phyloP scores from a whole-genome alignment of 2,113 vertebrate species.

The Percopsis transmontana region DNA sequence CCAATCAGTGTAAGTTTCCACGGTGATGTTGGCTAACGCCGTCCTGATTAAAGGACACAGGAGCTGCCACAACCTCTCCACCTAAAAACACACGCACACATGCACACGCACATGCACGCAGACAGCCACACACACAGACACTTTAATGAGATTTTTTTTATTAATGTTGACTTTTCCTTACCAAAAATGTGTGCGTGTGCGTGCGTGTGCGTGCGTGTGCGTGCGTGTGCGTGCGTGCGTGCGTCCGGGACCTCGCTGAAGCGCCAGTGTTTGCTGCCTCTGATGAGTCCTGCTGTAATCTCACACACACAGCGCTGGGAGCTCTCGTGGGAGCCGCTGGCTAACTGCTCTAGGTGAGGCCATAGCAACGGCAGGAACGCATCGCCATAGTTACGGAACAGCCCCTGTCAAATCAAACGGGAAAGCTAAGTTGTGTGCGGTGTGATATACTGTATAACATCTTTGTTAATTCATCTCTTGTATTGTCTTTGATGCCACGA shows the following conservation, averaged over 20 bases:
- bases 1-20: constrained; percentile 95
- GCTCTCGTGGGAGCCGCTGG: constrained; percentile 92
- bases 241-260: constrained; percentile 85
- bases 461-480: no score
- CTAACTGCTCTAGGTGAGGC: constrained; percentile 91
- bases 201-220: constrained; percentile 20
- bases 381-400: constrained; percentile 96
- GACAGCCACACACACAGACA: background rate
- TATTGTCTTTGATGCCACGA: background rate
- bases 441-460: no score
- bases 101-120: constrained; percentile 24
- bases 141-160: constrained; percentile 58
- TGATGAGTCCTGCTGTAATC: constrained; percentile 94
- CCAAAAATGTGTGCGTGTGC: constrained; percentile 35
- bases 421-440: background rate
- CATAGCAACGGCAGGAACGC: constrained; percentile 88
- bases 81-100: constrained; percentile 54
- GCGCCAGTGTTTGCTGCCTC: constrained; percentile 97
- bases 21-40: constrained; percentile 90
- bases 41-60: constrained; percentile 90
- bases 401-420: constrained; percentile 79
- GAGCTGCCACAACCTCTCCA: constrained; percentile 88
- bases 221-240: constrained; percentile 23
- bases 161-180: constrained; percentile 69
- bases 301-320: constrained; percentile 94